A percentile compares a stretch with the other conserved stretches of the same genome.
Conservation (phyloP, 2,888 invertebrate species). For the Tryphoninae sp. region DNA sequence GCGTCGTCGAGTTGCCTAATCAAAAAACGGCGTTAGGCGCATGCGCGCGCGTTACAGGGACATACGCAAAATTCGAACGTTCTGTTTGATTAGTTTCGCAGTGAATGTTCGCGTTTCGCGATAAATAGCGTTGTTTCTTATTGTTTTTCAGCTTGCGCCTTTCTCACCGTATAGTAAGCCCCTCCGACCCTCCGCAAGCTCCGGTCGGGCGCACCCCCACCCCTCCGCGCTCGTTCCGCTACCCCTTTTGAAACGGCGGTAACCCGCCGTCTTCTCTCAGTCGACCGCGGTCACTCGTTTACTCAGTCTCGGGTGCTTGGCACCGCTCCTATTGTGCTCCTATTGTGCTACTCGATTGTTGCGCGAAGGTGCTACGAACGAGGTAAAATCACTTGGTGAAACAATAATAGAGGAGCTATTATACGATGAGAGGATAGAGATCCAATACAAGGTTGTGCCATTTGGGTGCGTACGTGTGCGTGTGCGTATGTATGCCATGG, state of each 20-base stretch:
- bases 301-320: not conserved
- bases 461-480: slow-evolving; percentile 2
- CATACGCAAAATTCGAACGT: not conserved
- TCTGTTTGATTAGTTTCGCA: not conserved
- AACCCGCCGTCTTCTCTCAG: slow-evolving; percentile 17
- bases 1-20: not conserved
- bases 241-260: slow-evolving; percentile 16
- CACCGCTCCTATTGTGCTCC: not conserved
- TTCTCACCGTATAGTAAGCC: not conserved
- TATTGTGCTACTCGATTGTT: not conserved
- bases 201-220: not conserved
- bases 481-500: not conserved
- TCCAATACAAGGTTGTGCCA: not conserved
- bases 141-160: not conserved
- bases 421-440: not conserved
- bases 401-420: slow-evolving; percentile 58
- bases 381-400: slow-evolving; percentile 66
- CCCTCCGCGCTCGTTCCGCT: not conserved
- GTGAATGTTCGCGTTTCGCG: not conserved
- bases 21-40: not conserved
- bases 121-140: not conserved
- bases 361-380: slow-evolving; percentile 55
- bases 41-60: not conserved
- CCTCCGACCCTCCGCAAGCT: not conserved
- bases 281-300: slow-evolving; percentile 42